Percentiles rank a stretch among this genome's conserved stretches.
Conservation (phyloP, 2,888 invertebrate genomes). For the Tetragonula carbonaria region DNA sequence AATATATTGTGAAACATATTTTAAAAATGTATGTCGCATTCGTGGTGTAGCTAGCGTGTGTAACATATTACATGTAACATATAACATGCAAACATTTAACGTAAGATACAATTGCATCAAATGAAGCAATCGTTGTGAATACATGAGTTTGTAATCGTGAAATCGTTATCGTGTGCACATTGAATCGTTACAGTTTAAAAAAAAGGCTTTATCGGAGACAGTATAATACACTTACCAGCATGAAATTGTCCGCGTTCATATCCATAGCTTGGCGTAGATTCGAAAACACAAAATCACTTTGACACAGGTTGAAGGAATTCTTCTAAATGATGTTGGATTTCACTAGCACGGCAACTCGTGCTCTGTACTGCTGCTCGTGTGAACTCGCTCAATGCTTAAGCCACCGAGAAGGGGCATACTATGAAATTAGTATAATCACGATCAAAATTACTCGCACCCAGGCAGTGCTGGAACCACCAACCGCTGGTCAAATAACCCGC, state of each 20-base stretch:
- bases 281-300: slow-evolving; percentile 26
- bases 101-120: neutral
- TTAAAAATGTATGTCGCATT: neutral
- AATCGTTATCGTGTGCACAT: slow-evolving; percentile 22
- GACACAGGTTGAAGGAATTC: slow-evolving; percentile 11
- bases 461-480: slow-evolving; percentile 76
- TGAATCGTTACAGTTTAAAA: neutral
- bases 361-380: slow-evolving; percentile 67
- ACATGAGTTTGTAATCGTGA: slow-evolving; percentile 12
- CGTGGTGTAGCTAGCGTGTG: neutral
- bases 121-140: slow-evolving; percentile 10
- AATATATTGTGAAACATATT: neutral
- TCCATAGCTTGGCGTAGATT: neutral
- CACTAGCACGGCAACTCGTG: slow-evolving; percentile 64
- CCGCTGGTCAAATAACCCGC: slow-evolving; percentile 79
- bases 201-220: neutral
- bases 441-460: slow-evolving; percentile 79
- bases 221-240: slow-evolving; percentile 26
- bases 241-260: neutral
- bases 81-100: slow-evolving; percentile 19
- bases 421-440: slow-evolving; percentile 81
- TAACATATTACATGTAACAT: neutral
- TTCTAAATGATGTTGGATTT: slow-evolving; percentile 55
- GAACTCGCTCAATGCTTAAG: slow-evolving; percentile 74
- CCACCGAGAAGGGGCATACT: slow-evolving; percentile 76